Base-by-base conservation (phyloP, 2,113 vertebrate genomes). In the Artemisiospiza belli region DNA sequence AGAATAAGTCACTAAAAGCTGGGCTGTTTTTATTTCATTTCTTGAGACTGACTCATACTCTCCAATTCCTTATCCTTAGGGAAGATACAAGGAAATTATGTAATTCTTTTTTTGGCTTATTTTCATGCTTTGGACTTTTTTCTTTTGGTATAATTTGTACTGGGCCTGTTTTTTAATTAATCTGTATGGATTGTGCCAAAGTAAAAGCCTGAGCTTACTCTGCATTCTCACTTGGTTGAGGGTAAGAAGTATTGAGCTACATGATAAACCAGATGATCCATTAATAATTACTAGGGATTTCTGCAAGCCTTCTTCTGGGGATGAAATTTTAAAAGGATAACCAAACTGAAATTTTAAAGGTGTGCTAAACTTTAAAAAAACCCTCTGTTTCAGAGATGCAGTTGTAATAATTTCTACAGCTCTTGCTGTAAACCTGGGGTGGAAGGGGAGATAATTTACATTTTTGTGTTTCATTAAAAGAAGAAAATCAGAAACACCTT, bases 1-100 rank as follows among this genome's bases (percentile, higher is more conserved):
- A 87, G 81, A 94, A 63, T 58, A 94, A 81, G 94, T 96, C 95
- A 94, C 85, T 96, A 94, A 97, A 93, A 95, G 81, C 85, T 80
- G 76, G 52, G 74, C 88, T 97, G 95, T 94, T 98, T 97, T 97
- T 92, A 91, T 92, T 97, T 98, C 51, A 93, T 97, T 97, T 97
- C 93, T 98, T 88, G 23, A 75, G 69, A 91, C 86, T 98, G 97
- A 98, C 96, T 98, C 97, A 98, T 95, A 93, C 73, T 96, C 96
- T 96, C 97, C 95, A 97, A 77, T 90, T 94, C 95, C 96, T 86
- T 94, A 94, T 96, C 97, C 97, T 96, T 68, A 97, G 97, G 98
- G 97, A 98, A 97, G 97, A 97, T 92, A 94, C 87, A 92, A 97
- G 98, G 98, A 98, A 98, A 97, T 98, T 78, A 98, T 92, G 97